Evolutionary conservation across 2,888 invertebrate genomes (phyloP), one percentile per base, ranked within the genome.

Genomic region (Apomyelois bistriatella): DNA sequence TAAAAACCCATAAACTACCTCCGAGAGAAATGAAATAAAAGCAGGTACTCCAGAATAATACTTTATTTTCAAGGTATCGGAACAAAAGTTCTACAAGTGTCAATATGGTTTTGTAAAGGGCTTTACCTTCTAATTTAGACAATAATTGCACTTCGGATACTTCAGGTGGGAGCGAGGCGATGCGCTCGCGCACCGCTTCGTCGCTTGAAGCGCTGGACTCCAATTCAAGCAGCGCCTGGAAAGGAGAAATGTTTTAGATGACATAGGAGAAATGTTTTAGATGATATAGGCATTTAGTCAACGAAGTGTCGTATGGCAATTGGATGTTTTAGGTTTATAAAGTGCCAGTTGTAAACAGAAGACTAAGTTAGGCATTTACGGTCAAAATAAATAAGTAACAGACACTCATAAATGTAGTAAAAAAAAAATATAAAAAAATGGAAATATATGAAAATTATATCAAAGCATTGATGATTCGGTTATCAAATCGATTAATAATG

Each of bases 201-300:
- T 99, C 99, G 68, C 97, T 96, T 0, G 98, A 98, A 1, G 99
- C 98, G 55, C 98, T 97, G 71, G 97, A 97, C 82, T 99, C 99
- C 68, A 99, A 90, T 66, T 97, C 97, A 82, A 95, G 91, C 53
- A 95, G 89, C 1, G 93, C 94, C 86, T 91, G 83, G 3, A 82
- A 82, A 52, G 22, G 57, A 52, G 22, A 53, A 52, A 52, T 7
- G 1, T 12, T 15, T 35, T 13, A n/a, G 3, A 10, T 42, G 16
- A 9, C n/a, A n/a, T n/a, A n/a, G n/a, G n/a, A 52, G 22, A 53
- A 52, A 52, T 7, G 1, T 12, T 36, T 4, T 22, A 22, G 22
- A 3, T 22, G 22, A 22, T 22, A 22, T 22, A 22, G 22, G 22
- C 5, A 5, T 22, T 2, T 22, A n/a, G n/a, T n/a, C n/a, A n/a